Conservation (phyloP, 2,888 invertebrate genomes). For the Aplocera efformata region DNA sequence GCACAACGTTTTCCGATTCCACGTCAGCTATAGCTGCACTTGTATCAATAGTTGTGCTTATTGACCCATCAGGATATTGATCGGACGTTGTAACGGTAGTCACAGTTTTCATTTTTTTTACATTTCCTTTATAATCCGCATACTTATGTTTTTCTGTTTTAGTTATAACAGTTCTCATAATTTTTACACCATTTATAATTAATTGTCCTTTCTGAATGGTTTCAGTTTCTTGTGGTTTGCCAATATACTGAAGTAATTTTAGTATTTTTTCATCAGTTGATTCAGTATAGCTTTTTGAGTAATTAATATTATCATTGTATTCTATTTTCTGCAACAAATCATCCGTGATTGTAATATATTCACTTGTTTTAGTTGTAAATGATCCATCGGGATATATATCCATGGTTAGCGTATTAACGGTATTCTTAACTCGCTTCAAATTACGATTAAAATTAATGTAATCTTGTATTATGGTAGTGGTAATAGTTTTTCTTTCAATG, state of each 20-base stretch:
- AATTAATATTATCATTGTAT: conserved; percentile 8
- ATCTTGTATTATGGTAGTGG: conserved; percentile 48
- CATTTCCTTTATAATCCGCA: conserved; percentile 37
- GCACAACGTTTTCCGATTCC: conserved; percentile 32
- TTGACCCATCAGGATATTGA: conserved; percentile 57
- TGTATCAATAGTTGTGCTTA: conserved; percentile 53
- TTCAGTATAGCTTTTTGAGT: conserved; percentile 6
- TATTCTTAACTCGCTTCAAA: conserved; percentile 54
- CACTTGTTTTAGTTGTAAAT: conserved; percentile 56
- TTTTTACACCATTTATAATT: conserved; percentile 40
- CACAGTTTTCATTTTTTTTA: conserved; percentile 53
- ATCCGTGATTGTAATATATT: conserved; percentile 58
- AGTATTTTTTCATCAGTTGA: conserved; percentile 35
- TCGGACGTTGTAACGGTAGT: conserved; percentile 60
- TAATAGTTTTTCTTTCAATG: conserved; percentile 53
- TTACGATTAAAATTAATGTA: conserved; percentile 40
- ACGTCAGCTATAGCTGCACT: conserved; percentile 58
- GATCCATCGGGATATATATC: conserved; percentile 68
- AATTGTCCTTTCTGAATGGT: conserved; percentile 40
- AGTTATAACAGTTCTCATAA: conserved; percentile 50
- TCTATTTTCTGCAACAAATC: conserved; percentile 33
- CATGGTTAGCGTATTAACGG: conserved; percentile 53
- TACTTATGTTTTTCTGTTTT: conserved; percentile 54
- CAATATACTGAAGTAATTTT: conserved; percentile 33
- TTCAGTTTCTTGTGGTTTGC: conserved; percentile 45